Conservation (phyloP, 2,113 vertebrate genomes). For the Heterochromis multidens region DNA sequence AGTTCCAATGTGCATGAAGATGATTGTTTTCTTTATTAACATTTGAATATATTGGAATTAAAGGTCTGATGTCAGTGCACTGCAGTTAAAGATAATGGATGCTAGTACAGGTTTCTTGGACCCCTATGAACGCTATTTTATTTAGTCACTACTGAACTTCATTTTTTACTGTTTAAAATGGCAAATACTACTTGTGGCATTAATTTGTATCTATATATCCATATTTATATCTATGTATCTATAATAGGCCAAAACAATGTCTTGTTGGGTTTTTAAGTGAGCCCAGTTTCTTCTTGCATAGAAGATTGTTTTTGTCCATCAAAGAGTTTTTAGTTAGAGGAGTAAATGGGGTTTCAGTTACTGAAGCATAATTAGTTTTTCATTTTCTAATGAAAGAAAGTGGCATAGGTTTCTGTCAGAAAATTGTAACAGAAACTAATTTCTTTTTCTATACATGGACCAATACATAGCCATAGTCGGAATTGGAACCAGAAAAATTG, state of each 20-base stretch:
- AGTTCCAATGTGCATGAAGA: neutral
- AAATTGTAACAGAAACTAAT: too few relatives aligned
- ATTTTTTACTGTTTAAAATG: neutral
- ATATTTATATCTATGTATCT: neutral
- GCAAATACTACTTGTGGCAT: neutral
- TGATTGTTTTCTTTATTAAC: too few relatives aligned
- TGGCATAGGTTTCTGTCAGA: too few relatives aligned
- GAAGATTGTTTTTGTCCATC: neutral
- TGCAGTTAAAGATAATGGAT: neutral
- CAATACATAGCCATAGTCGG: too few relatives aligned
- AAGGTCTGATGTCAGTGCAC: too few relatives aligned
- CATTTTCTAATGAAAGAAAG: too few relatives aligned
- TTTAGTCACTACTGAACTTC: accelerated
- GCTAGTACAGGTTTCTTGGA: neutral
- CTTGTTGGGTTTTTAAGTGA: neutral
- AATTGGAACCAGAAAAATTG: neutral
- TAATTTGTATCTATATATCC: neutral
- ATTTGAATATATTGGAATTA: too few relatives aligned
- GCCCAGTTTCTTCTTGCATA: neutral
- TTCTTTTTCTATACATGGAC: too few relatives aligned
- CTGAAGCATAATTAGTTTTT: too few relatives aligned
- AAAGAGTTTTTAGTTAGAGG: neutral
- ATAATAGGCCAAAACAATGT: neutral
- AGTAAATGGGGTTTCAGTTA: neutral
- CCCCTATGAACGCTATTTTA: neutral